These are phyloP conservation scores for Rhegmatorhina hoffmannsi DNA, from an alignment of 2,113 vertebrate species.

Conservation along the genomic window DNA sequence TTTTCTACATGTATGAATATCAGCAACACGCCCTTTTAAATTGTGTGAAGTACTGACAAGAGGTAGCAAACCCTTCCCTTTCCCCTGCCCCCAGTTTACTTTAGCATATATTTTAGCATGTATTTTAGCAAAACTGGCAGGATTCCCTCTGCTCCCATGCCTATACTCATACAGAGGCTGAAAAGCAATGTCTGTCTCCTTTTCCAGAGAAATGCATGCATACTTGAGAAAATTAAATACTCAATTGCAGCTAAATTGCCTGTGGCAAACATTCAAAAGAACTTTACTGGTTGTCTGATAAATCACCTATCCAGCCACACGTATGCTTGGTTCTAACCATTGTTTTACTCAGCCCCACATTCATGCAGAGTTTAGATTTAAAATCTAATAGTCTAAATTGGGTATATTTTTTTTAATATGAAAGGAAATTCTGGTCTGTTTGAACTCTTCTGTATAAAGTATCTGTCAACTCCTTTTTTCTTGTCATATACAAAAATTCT, in stretches of 20 bases:
- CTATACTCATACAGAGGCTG: background rate
- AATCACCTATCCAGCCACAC: background rate
- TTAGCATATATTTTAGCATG: background rate
- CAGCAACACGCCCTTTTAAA: background rate
- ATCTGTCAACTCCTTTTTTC: background rate
- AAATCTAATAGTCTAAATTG: background rate
- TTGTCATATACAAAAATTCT: background rate
- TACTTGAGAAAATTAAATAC: background rate
- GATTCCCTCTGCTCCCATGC: background rate
- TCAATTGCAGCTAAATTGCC: slow-evolving; percentile 12
- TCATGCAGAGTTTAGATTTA: background rate
- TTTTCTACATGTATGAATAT: background rate
- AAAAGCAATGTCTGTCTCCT: background rate
- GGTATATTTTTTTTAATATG: background rate
- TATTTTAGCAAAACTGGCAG: background rate
- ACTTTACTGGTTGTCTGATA: background rate
- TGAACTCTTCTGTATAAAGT: background rate
- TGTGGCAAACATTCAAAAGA: background rate
- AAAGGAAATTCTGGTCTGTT: background rate
- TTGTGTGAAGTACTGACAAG: background rate
- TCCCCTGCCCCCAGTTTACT: background rate
- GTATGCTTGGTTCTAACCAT: background rate
- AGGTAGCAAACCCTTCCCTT: background rate
- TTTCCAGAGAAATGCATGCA: background rate
- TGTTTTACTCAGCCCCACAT: background rate